Evolutionary conservation across 2,797 vertebrate species (phyloP).

Genomic region (Champsocephalus gunnari): DNA sequence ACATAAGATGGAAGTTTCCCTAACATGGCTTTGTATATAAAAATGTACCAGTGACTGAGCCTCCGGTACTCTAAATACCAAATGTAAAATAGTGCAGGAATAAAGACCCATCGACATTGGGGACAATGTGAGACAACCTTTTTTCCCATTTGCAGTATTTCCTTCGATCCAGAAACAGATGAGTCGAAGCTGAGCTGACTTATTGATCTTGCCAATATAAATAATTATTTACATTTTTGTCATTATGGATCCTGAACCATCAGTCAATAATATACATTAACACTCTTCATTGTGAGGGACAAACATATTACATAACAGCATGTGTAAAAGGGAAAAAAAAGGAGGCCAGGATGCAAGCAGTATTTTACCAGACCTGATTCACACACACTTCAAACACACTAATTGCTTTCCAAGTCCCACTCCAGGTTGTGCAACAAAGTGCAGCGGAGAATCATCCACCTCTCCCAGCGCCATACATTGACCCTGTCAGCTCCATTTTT

Average conservation of each 20-base stretch:
- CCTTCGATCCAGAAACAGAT: not conserved
- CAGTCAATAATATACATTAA: not conserved
- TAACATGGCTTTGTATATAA: too few species aligned
- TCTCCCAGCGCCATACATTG: conserved; percentile 10
- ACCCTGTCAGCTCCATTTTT: conserved; percentile 37
- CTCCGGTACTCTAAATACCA: too few species aligned
- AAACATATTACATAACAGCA: conserved; percentile 50
- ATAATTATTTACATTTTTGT: not conserved
- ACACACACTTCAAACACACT: conserved; percentile 55
- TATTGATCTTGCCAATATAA: not conserved
- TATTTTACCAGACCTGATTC: conserved; percentile 63
- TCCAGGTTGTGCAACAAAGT: conserved; percentile 29
- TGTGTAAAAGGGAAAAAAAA: conserved; percentile 15
- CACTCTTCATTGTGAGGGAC: not conserved
- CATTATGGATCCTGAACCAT: not conserved
- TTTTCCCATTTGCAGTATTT: not conserved
- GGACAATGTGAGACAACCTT: too few species aligned
- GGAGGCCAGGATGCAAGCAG: conserved; percentile 44
- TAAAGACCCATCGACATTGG: too few species aligned
- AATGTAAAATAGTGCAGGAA: too few species aligned
- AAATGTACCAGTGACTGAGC: too few species aligned
- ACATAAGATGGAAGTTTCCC: too few species aligned
- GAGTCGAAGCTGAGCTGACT: not conserved
- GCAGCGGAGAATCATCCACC: conserved; percentile 17
- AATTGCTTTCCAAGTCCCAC: conserved; percentile 23